Evolutionary conservation across 2,888 invertebrate species (phyloP), one percentile per base, ranked within the genome.

Genomic region (Macrophya alboannulata): DNA sequence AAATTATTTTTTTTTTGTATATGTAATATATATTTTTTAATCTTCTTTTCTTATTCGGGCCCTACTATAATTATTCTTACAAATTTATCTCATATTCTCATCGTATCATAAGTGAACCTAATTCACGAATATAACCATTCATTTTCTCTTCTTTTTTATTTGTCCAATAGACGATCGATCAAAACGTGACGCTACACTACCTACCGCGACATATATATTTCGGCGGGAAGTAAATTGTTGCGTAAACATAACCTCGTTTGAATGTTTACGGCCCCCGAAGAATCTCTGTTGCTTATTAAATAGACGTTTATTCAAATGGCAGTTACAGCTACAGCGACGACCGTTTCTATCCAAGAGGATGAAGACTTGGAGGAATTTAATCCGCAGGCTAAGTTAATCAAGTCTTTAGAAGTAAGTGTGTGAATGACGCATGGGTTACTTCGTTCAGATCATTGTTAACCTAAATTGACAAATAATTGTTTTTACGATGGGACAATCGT

Each of bases 341-440:
- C 91, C 21, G 90, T 89, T 31, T 84, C 88, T 59, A 59, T 90
- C n/a, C 89, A 90, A 65, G 90, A 84, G 12, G 90, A 90, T 12
- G 91, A 91, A 12, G 90, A 91, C 3, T 87, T 89, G 4, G 90
- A 91, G 43, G 89, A 89, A 9, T 90, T 88, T 72, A 89, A 91
- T 84, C 91, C 90, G 15, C 89, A 89, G 88, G 90, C 90, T 8
- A 93, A 92, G 87, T 87, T 92, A 45, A 87, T 93, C 62, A 92
- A 92, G 87, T 88, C 90, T 48, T 87, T 93, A 25, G 92, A 92
- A 89, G 93, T 93, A 87, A 51, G 74, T 40, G 1, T 5, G 1
- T 25, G 10, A n/a, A 17, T 31, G 68, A 59, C n/a, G 40, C 31
- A 59, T n/a, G 51, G 45, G 72, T 72, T 21, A 40, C n/a, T 17